These are phyloP conservation scores for Channa argus DNA, from an alignment of 2,113 vertebrate species.

Conservation along the genomic window DNA sequence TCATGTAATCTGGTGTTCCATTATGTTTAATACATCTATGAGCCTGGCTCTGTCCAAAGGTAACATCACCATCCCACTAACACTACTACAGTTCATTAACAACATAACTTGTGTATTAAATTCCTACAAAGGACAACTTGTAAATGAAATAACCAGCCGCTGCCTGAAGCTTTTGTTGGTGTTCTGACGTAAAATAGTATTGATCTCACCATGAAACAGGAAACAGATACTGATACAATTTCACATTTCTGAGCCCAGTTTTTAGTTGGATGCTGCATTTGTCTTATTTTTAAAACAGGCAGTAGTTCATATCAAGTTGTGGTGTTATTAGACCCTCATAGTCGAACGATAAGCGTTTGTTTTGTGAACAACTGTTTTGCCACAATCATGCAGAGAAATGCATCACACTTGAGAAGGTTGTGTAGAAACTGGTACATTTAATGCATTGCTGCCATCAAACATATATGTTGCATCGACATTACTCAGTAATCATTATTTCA, in stretches of 20 bases:
- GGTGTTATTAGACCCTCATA: conserved; percentile 11
- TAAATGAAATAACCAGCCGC: not conserved
- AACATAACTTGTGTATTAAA: not conserved
- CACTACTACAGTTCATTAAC: not conserved
- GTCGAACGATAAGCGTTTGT: conserved; percentile 4
- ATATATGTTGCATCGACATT: too few relatives aligned
- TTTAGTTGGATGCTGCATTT: conserved; percentile 5
- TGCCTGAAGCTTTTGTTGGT: conserved; percentile 5
- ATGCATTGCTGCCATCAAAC: not conserved
- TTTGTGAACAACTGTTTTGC: not conserved
- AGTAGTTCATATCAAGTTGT: not conserved
- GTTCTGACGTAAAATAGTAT: not conserved
- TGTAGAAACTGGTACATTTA: too few relatives aligned
- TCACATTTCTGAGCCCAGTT: not conserved
- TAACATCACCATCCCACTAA: not conserved
- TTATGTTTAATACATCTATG: too few relatives aligned
- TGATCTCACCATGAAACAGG: conserved; percentile 3
- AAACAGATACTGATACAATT: not conserved
- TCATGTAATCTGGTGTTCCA: too few relatives aligned
- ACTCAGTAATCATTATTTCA: not conserved
- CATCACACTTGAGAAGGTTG: too few relatives aligned
- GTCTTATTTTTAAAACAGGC: not conserved
- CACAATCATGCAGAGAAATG: not conserved
- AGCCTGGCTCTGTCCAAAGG: not conserved
- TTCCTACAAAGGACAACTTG: too few relatives aligned